Base-by-base conservation (phyloP, 2,797 vertebrate species). In the Lindbergichthys nudifrons region DNA sequence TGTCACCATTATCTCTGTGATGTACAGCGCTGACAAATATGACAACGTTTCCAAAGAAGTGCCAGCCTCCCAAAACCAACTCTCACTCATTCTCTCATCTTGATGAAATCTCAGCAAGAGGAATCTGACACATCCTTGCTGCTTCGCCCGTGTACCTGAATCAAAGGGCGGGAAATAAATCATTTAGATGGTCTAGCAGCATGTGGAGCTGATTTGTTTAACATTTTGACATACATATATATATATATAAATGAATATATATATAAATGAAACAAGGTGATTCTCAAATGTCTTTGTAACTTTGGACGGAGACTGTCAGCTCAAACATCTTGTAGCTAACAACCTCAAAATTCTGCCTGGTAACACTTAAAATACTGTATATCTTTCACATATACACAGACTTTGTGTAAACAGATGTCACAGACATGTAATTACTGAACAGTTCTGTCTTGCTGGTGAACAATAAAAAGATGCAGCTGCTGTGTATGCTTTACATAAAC, bases 91-190 rank as follows among this genome's bases (percentile, higher is more conserved):
- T 7, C 15, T 57, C 13, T 57, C 30, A 46, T 46, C 43, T 42
- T 68, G 61, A 64, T 57, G 57, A 63, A 65, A 65, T 80, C 81
- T 21, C 65, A 48, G 51, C 32, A 74, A 70, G 42, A 68, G 68
- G 47, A 72, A 58, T 36, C 36, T 64, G 62, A 69, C 65, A 74
- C 32, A 26, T 63, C 19, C 53, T 74, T 41, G 57, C 50, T 32
- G 68, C 51, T 73, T 73, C 4, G 2, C 57, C 5, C 0, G 30
- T 32, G 14, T 50, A 39, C 51, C 26, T 70, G 36, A 81, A 84
- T 78, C 65, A 83, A 78, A 83, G 73, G n/a, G 53, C 50, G 69
- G 54, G 66, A 74, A 70, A 70, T 47, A 46, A 75, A 78, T 70
- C 32, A 76, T 70, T 70, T 68, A 82, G 50, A 43, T 58, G 21